Evolutionary conservation across 2,888 invertebrate species (phyloP).

Genomic region (Mechanitis mazaeus): DNA sequence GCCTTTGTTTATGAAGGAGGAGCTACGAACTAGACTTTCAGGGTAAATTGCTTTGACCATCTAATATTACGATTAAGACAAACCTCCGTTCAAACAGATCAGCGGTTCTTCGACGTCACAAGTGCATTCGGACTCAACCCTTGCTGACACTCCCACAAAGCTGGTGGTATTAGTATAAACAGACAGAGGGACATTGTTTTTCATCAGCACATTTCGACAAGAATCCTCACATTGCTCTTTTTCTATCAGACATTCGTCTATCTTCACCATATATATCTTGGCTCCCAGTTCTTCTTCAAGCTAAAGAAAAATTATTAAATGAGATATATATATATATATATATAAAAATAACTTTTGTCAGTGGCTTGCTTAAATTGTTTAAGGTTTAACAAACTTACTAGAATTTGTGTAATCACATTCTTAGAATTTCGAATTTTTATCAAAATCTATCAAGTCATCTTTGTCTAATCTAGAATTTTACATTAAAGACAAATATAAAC

Average conservation of each 20-base stretch:
- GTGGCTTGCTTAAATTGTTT: too few species aligned
- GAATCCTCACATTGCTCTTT: slow-evolving; percentile 83
- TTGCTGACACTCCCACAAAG: slow-evolving; percentile 93
- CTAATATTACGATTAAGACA: slow-evolving; percentile 36
- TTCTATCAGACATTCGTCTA: slow-evolving; percentile 92
- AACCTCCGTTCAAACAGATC: slow-evolving; percentile 87
- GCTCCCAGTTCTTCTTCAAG: slow-evolving; percentile 83
- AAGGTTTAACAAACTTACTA: too few species aligned
- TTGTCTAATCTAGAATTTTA: too few species aligned
- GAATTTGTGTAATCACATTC: too few species aligned
- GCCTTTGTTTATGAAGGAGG: too few species aligned
- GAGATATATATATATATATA: slow-evolving; percentile 3
- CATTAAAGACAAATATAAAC: too few species aligned
- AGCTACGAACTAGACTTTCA: too few species aligned
- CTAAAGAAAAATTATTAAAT: slow-evolving; percentile 39
- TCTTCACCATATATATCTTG: slow-evolving; percentile 90
- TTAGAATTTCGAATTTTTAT: too few species aligned
- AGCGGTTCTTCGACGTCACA: slow-evolving; percentile 77
- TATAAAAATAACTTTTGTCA: slow-evolving; percentile 1
- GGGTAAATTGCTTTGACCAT: background rate
- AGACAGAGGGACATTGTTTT: slow-evolving; percentile 83
- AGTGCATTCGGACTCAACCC: slow-evolving; percentile 86
- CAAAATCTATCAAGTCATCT: too few species aligned
- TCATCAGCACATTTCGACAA: slow-evolving; percentile 86
- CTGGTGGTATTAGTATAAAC: slow-evolving; percentile 96